Evolutionary conservation across 1,140 invertebrate genomes (phyloP).

Genomic region (Vollenhovia emeryi): DNA sequence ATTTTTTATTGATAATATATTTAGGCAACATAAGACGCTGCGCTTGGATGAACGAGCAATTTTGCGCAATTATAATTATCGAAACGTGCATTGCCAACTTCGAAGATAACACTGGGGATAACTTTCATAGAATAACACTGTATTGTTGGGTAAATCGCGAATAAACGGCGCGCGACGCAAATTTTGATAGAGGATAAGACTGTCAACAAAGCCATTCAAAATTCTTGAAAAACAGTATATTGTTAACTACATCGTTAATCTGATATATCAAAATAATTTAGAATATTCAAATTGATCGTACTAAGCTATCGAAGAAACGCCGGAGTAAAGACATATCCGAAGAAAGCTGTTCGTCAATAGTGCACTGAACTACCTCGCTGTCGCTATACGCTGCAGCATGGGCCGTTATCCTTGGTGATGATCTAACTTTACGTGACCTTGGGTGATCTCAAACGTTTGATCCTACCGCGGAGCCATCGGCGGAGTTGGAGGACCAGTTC

Average conservation of each 20-base stretch:
- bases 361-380: background rate
- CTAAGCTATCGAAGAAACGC: background rate
- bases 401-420: background rate
- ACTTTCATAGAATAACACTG: background rate
- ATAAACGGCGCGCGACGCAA: background rate
- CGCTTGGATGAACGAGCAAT: background rate
- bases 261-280: background rate
- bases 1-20: background rate
- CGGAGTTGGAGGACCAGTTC: constrained; percentile 70
- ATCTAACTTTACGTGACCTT: background rate
- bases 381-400: background rate
- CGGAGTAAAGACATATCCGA: background rate
- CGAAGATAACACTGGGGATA: too few relatives aligned
- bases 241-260: background rate
- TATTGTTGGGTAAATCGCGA: background rate
- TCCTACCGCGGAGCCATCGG: background rate
- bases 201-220: background rate
- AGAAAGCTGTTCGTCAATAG: background rate
- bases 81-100: background rate
- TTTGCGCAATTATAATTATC: background rate
- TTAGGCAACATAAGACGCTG: background rate
- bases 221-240: background rate
- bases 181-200: background rate
- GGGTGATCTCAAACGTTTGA: constrained; percentile 3
- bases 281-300: background rate